Conservation (phyloP, 2,797 vertebrate species). For the Vireo griseus region DNA sequence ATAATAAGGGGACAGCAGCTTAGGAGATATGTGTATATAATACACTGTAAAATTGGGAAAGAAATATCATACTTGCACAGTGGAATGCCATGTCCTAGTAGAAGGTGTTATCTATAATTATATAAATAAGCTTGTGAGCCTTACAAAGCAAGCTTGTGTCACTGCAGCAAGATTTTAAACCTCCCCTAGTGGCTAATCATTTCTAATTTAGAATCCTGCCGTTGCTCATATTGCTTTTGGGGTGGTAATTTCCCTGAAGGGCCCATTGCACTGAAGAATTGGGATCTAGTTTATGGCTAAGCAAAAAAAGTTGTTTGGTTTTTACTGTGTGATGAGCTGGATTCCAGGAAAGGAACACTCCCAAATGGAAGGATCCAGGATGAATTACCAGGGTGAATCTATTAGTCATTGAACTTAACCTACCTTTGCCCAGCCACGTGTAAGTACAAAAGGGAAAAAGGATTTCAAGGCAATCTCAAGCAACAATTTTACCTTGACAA, state of each 20-base stretch:
- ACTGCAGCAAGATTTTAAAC: neutral
- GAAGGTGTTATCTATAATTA: neutral
- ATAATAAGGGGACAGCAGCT: neutral
- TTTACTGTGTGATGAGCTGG: neutral
- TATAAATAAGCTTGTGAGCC: neutral
- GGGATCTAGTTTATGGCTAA: neutral
- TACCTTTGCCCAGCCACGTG: neutral
- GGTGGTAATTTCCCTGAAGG: neutral
- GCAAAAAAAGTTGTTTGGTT: neutral
- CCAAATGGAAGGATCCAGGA: neutral
- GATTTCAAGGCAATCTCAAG: neutral
- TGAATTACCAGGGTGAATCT: neutral
- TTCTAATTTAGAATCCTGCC: constrained; percentile 5
- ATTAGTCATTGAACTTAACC: neutral
- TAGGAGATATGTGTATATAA: neutral
- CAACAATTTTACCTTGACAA: neutral
- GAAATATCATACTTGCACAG: neutral
- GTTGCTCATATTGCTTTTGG: neutral
- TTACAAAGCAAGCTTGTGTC: neutral
- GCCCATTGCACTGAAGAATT: neutral
- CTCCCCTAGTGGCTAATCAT: neutral
- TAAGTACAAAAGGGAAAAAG: neutral
- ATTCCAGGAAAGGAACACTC: neutral
- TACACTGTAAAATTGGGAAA: neutral
- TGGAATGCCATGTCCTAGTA: neutral